These are phyloP conservation scores for Heliconius cydno DNA, from an alignment of 2,888 invertebrate species.

Conservation along the genomic window DNA sequence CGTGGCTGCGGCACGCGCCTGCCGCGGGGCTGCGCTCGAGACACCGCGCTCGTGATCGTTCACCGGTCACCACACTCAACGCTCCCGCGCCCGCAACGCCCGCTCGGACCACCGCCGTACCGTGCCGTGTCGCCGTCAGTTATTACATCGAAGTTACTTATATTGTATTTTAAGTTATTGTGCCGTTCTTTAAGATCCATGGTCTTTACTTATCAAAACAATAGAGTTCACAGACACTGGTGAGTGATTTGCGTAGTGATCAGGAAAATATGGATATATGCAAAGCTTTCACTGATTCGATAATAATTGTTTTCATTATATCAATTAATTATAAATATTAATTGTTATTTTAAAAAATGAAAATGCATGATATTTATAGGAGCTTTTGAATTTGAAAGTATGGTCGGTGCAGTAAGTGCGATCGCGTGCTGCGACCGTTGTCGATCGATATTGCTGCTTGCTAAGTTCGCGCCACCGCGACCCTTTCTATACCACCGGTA, in stretches of 20 bases:
- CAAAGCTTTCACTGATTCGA: neutral
- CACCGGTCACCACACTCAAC: slow-evolving; percentile 64
- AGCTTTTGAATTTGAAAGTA: slow-evolving; percentile 49
- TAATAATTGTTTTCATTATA: slow-evolving; percentile 11
- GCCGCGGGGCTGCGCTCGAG: slow-evolving; percentile 75
- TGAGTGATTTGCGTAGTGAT: neutral
- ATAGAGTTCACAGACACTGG: neutral
- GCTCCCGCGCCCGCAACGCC: slow-evolving; percentile 59
- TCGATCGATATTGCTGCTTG: slow-evolving; percentile 77
- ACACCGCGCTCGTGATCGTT: slow-evolving; percentile 56
- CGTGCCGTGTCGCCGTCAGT: slow-evolving; percentile 41
- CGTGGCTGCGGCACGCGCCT: slow-evolving; percentile 72
- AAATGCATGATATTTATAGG: slow-evolving; percentile 35
- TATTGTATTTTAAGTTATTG: slow-evolving; percentile 3
- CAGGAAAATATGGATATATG: neutral
- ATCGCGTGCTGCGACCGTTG: slow-evolving; percentile 73
- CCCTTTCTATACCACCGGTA: slow-evolving; percentile 58
- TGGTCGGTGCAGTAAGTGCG: slow-evolving; percentile 68
- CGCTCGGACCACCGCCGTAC: slow-evolving; percentile 51
- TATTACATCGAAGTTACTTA: slow-evolving; percentile 5
- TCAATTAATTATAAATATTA: neutral
- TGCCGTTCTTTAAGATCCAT: slow-evolving; percentile 13
- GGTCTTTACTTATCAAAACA: slow-evolving; percentile 10
- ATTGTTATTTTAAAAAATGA: neutral
- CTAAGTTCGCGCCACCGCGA: slow-evolving; percentile 71